Percentiles rank a stretch among this genome's conserved stretches.
phyloP scores from a whole-genome alignment of 2,888 invertebrate species.

The Esperia sulphurella region DNA sequence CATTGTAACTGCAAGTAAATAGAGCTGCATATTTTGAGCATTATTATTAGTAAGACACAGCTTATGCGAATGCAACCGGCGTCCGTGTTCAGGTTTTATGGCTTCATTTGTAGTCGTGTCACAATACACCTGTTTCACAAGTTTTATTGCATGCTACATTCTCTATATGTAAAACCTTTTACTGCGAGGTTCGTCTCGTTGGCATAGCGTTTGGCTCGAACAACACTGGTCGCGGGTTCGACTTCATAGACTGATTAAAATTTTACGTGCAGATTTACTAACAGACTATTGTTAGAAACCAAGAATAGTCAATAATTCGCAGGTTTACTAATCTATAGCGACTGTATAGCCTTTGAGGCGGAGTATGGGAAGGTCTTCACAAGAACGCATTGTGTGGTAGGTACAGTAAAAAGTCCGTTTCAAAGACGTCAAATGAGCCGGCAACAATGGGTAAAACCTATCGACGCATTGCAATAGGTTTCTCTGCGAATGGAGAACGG shows the following conservation, averaged over 20 bases:
- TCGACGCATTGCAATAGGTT: conserved; percentile 44
- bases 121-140: conserved; percentile 10
- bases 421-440: conserved; percentile 34
- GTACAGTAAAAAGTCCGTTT: conserved; percentile 27
- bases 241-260: no score
- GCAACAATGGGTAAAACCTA: conserved; percentile 51
- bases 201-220: no score
- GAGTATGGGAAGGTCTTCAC: no score
- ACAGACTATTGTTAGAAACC: no score
- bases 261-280: no score
- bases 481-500: conserved; percentile 31
- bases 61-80: conserved; percentile 7
- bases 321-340: no score
- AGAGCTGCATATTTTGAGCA: conserved; percentile 3
- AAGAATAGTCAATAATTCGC: no score
- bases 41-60: conserved; percentile 5
- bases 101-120: conserved; percentile 38
- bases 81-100: conserved; percentile 17
- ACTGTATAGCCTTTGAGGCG: no score
- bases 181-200: background rate
- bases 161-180: conserved; percentile 12
- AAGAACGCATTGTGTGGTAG: no score
- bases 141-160: background rate
- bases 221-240: no score
- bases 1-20: conserved; percentile 1